Conservation (phyloP, 1,140 invertebrate genomes). For the Trigoniulus corallinus region DNA sequence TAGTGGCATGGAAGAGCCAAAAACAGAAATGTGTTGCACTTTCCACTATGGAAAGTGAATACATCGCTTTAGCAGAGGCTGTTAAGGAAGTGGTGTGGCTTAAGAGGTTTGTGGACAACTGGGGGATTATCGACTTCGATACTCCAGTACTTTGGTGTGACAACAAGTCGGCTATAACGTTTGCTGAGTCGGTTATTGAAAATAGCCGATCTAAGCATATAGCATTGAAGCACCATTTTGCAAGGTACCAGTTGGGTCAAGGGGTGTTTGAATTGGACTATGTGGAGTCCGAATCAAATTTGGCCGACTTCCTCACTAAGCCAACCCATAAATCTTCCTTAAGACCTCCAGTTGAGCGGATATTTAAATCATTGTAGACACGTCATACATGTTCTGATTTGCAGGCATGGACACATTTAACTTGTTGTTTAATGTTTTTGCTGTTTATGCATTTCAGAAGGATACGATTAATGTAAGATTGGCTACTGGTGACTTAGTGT, state of each 20-base stretch:
- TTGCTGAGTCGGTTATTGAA: neutral
- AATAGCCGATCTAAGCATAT: neutral
- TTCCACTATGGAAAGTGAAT: slow-evolving; percentile 20
- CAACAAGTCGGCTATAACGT: neutral
- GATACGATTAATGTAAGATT: neutral
- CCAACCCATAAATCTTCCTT: neutral
- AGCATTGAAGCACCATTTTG: neutral
- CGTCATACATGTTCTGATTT: neutral
- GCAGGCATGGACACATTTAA: neutral
- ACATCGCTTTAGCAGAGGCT: slow-evolving; percentile 14
- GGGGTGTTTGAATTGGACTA: neutral
- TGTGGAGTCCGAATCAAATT: neutral
- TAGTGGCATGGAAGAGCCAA: slow-evolving; percentile 14
- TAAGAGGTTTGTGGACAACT: slow-evolving; percentile 1
- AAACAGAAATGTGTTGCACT: slow-evolving; percentile 16
- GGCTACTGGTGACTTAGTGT: neutral
- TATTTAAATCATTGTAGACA: neutral
- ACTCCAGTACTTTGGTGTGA: neutral
- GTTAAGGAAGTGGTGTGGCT: slow-evolving; percentile 17
- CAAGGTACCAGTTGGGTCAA: neutral
- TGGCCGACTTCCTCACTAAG: neutral
- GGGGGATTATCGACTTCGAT: neutral
- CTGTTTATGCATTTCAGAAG: neutral
- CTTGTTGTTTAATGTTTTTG: neutral
- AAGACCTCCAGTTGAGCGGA: neutral